These are phyloP conservation scores for Limonius californicus DNA, from an alignment of 1,140 invertebrate species.

Conservation along the genomic window DNA sequence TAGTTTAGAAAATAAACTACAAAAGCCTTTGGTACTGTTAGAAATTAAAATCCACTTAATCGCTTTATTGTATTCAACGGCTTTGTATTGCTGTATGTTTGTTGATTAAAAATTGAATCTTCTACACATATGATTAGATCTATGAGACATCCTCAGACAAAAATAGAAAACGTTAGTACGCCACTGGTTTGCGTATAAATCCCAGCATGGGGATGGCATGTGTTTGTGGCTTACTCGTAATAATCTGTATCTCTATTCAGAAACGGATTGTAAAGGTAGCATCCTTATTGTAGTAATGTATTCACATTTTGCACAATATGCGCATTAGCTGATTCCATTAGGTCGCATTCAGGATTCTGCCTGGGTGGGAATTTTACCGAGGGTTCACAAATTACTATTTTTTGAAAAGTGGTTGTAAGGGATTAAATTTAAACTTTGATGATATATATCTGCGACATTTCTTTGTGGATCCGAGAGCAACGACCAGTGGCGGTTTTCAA, in stretches of 20 bases:
- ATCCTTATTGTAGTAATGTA: constrained; percentile 9
- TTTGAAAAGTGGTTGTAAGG: neutral
- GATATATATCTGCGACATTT: neutral
- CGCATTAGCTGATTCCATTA: constrained; percentile 22
- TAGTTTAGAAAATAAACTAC: too few relatives aligned
- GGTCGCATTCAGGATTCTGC: constrained; percentile 2
- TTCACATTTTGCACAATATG: constrained; percentile 18
- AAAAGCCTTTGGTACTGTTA: too few relatives aligned
- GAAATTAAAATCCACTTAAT: too few relatives aligned
- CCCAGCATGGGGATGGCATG: neutral
- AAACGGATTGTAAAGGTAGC: constrained; percentile 7
- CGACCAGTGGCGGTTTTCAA: too few relatives aligned
- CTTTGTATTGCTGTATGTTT: too few relatives aligned
- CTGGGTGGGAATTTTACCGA: neutral
- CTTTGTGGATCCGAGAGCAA: neutral
- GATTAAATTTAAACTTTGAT: neutral
- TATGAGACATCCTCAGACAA: too few relatives aligned
- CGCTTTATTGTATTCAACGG: too few relatives aligned
- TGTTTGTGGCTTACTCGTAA: neutral
- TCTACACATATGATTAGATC: too few relatives aligned
- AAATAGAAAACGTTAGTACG: neutral
- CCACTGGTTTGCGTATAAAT: neutral
- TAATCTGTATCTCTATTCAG: neutral
- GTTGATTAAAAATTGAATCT: too few relatives aligned
- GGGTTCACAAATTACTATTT: neutral